These are phyloP conservation scores for Aplodontia rufa DNA, from an alignment of 2,113 vertebrate species.

Conservation along the genomic window DNA sequence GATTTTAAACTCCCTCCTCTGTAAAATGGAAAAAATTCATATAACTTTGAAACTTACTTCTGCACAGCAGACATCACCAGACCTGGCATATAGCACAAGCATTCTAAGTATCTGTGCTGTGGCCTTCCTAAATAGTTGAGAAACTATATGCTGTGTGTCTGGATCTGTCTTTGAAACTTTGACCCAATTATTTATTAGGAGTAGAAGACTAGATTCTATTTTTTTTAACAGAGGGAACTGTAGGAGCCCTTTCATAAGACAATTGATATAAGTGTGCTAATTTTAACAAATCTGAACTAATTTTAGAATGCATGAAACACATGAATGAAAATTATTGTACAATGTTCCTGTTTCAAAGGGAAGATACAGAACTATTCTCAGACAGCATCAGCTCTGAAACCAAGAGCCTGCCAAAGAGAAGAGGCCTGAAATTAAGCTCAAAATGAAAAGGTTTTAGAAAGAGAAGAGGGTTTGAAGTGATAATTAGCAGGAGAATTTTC, in stretches of 20 bases:
- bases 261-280: background rate
- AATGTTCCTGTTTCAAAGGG: background rate
- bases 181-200: background rate
- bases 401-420: background rate
- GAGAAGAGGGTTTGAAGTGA: background rate
- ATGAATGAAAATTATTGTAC: conserved; percentile 2
- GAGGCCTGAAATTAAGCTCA: background rate
- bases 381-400: background rate
- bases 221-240: background rate
- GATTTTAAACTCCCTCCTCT: background rate
- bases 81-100: background rate
- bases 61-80: background rate
- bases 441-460: conserved; percentile 14
- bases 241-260: background rate
- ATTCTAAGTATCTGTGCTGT: background rate
- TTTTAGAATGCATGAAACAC: conserved; percentile 32
- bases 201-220: background rate
- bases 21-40: background rate
- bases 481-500: background rate
- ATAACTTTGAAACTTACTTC: background rate
- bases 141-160: background rate
- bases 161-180: conserved; percentile 18
- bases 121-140: background rate
- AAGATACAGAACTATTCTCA: background rate
- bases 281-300: conserved; percentile 5